Evolutionary conservation across 2,888 invertebrate species (phyloP), one percentile per base, ranked within the genome.

Genomic region (Ophioninae sp.): DNA sequence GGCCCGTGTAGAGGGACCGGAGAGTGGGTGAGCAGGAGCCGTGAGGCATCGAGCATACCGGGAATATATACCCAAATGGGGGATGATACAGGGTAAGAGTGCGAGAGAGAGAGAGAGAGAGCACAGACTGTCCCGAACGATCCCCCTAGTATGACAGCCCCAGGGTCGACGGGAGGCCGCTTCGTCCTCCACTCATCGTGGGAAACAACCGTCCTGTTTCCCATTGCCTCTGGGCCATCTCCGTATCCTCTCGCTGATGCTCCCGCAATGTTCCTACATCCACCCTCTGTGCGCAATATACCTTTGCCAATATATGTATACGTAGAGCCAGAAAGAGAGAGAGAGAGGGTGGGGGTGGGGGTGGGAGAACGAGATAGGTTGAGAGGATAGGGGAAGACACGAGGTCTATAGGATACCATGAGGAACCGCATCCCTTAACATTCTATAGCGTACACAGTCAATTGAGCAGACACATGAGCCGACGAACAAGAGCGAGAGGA

Each of bases 181-280:
- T 81, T 86, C 84, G 87, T 88, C 87, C 88, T 73, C 73, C 79
- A 79, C 79, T 88, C 87, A 69, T 81, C 90, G 90, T 90, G 89
- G 89, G 90, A 90, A 90, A 90, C 87, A 88, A 86, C 86, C 88
- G 87, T 88, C 86, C 89, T 89, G 90, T 88, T 88, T 87, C 86
- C 87, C 85, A 88, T 88, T 87, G 89, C 90, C 90, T 88, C 88
- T 86, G 88, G 89, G 88, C 89, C 86, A 87, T 87, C 80, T 81
- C 85, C 86, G 84, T 87, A 85, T 85, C 85, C 87, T 84, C 86
- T 85, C 79, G 17, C 51, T 77, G 79, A 69, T 85, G 72, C 82
- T 81, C 84, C 82, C 82, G 82, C 85, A 84, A 86, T 87, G 77
- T 74, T 65, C 83, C 76, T 76, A 72, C 71, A 80, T 71, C 56